phyloP scores from a whole-genome alignment of 2,797 vertebrate species.

The Scarus forsteni region DNA sequence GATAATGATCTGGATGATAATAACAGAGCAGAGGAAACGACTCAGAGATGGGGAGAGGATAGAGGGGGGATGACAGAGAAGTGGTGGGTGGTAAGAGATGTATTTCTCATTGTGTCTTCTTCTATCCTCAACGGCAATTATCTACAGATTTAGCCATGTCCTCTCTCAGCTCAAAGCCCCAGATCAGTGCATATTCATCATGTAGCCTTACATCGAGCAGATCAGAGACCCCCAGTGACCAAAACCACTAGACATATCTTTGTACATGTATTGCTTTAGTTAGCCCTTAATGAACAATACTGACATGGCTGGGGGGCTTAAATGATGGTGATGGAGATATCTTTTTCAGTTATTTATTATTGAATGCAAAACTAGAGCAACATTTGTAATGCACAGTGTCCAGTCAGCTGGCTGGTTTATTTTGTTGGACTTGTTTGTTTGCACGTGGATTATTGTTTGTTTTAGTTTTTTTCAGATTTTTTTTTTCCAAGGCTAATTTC shows the following conservation, averaged over 20 bases:
- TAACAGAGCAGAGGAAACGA: slow-evolving; percentile 74
- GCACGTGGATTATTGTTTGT: too few species aligned
- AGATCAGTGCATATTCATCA: not conserved
- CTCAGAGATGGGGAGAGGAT: slow-evolving; percentile 52
- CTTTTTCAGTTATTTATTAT: too few species aligned
- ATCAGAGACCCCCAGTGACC: not conserved
- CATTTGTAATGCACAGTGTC: too few species aligned
- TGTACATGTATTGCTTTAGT: not conserved
- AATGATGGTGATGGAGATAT: too few species aligned
- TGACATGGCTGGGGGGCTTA: too few species aligned
- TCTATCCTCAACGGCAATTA: slow-evolving; percentile 43
- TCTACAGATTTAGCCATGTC: slow-evolving; percentile 39
- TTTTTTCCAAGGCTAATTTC: too few species aligned
- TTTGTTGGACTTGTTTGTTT: too few species aligned
- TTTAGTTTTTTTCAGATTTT: too few species aligned
- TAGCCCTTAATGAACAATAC: not conserved
- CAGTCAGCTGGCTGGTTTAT: too few species aligned
- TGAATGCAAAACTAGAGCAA: too few species aligned
- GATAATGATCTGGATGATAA: slow-evolving; percentile 79
- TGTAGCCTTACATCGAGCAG: slow-evolving; percentile 1
- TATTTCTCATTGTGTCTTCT: slow-evolving; percentile 49
- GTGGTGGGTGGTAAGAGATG: slow-evolving; percentile 59
- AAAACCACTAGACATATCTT: slow-evolving; percentile 6
- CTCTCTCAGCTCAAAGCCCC: slow-evolving; percentile 7
- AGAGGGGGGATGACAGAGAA: slow-evolving; percentile 59